Conservation (phyloP, 2,113 vertebrate species). For the Pholis gunnellus region DNA sequence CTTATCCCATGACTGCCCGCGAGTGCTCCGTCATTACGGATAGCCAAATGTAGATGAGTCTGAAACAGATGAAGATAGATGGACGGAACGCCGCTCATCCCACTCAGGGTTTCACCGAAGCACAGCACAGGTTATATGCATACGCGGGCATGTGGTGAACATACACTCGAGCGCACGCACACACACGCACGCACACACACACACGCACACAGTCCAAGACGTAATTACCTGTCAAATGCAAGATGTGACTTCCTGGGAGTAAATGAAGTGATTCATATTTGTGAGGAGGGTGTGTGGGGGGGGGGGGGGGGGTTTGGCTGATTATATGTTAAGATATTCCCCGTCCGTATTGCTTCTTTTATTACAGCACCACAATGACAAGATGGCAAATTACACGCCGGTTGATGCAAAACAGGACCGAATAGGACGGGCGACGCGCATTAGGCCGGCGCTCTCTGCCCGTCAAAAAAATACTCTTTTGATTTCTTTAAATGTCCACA, state of each 20-base stretch:
- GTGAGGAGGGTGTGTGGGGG: conserved; percentile 7
- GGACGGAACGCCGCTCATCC: conserved; percentile 7
- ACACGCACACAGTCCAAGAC: background rate
- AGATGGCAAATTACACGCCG: conserved; percentile 47
- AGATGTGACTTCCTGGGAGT: conserved; percentile 71
- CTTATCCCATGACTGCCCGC: conserved; percentile 32
- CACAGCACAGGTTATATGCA: conserved; percentile 9
- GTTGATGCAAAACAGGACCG: conserved; percentile 30
- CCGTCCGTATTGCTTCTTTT: conserved; percentile 49
- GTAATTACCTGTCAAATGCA: conserved; percentile 80
- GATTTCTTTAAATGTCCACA: conserved; percentile 14
- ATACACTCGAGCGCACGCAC: background rate
- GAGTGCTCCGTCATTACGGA: conserved; percentile 33
- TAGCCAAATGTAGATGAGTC: conserved; percentile 41
- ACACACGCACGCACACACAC: background rate
- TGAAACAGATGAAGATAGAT: conserved; percentile 56
- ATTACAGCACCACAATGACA: conserved; percentile 55
- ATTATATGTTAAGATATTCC: conserved; percentile 73
- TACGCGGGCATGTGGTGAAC: background rate
- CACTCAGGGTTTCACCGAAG: conserved; percentile 17
- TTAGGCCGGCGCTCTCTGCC: background rate
- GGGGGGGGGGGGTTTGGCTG: background rate
- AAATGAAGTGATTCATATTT: conserved; percentile 80
- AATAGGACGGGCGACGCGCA: background rate
- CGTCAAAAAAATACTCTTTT: background rate